phyloP scores from a whole-genome alignment of 2,888 invertebrate species.

The Antitype chi region DNA sequence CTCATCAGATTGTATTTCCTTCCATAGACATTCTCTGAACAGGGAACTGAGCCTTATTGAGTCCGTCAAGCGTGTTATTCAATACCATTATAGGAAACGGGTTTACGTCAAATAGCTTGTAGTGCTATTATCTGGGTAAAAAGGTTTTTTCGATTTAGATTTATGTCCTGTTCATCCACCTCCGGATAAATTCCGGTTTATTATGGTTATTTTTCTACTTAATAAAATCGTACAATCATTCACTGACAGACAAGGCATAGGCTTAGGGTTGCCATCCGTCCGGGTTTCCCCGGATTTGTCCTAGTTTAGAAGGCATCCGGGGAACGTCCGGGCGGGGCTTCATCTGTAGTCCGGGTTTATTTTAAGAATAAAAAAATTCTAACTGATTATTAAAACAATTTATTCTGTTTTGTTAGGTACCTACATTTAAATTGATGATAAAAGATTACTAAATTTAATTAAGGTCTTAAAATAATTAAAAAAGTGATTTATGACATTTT shows the following conservation, averaged over 20 bases:
- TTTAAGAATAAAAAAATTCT: too few relatives aligned
- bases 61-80: conserved; percentile 44
- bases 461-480: too few relatives aligned
- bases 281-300: too few relatives aligned
- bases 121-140: conserved; percentile 36
- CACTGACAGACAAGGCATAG: not conserved
- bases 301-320: too few relatives aligned
- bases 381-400: too few relatives aligned
- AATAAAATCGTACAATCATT: not conserved
- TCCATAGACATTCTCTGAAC: conserved; percentile 19
- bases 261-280: too few relatives aligned
- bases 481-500: too few relatives aligned
- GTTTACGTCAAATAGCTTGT: conserved; percentile 42
- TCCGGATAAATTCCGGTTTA: conserved; percentile 19
- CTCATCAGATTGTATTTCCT: conserved; percentile 22
- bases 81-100: conserved; percentile 46
- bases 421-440: too few relatives aligned
- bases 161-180: conserved; percentile 23
- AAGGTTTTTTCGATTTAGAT: conserved; percentile 50
- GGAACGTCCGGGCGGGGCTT: too few relatives aligned
- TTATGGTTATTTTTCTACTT: conserved; percentile 10
- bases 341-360: too few relatives aligned
- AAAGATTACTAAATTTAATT: too few relatives aligned
- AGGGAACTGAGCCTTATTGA: conserved; percentile 25
- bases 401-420: too few relatives aligned